Conservation (phyloP, 1,140 invertebrate species). For the Trichonephila inaurata region DNA sequence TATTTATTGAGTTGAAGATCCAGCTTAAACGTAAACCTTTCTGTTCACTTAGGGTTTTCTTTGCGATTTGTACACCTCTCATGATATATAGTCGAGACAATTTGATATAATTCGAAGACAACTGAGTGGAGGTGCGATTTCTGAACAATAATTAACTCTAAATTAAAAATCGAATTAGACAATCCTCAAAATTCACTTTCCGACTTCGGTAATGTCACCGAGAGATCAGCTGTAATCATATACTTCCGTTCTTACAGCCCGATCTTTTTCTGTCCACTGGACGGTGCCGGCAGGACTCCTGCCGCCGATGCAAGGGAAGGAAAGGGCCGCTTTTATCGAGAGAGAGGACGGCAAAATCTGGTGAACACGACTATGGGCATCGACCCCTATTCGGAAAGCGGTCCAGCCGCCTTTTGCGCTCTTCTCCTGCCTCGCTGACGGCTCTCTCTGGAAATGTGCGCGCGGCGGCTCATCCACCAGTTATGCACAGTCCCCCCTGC, state of each 20-base stretch:
- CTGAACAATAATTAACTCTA: no score
- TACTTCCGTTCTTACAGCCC: not conserved
- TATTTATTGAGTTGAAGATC: no score
- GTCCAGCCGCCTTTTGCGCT: constrained; percentile 36
- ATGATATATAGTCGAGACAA: no score
- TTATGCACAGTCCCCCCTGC: constrained; percentile 4
- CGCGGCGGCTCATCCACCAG: constrained; percentile 44
- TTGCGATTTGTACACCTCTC: no score
- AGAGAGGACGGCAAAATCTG: constrained; percentile 3
- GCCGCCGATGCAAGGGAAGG: not conserved
- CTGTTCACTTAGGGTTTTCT: no score
- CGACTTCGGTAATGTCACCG: not conserved
- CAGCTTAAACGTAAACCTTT: no score
- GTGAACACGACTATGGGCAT: constrained; percentile 11
- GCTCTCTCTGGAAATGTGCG: constrained; percentile 11
- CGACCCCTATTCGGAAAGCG: constrained; percentile 19
- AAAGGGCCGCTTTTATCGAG: not conserved
- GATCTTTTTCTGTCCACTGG: not conserved
- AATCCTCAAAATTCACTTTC: no score
- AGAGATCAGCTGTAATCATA: not conserved
- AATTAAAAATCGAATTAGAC: no score
- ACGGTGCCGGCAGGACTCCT: not conserved
- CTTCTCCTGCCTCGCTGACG: not conserved
- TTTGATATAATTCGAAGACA: no score
- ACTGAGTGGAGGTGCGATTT: no score